Conservation (phyloP, 2,888 invertebrate species). For the Tortricodes alternella region DNA sequence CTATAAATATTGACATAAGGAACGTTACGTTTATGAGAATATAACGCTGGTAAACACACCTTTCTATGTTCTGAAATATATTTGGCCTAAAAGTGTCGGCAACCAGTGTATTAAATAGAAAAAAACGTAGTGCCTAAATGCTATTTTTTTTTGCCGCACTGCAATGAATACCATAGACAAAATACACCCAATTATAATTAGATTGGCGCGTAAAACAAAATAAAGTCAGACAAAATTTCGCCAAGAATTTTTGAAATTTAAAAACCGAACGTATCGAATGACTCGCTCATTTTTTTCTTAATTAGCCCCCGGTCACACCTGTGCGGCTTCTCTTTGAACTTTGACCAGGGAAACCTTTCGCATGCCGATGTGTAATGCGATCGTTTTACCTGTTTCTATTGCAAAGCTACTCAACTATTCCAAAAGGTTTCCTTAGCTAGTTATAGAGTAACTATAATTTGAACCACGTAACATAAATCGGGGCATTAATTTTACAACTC, state of each 20-base stretch:
- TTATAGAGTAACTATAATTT: constrained; percentile 35
- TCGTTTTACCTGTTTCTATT: constrained; percentile 49
- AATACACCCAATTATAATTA: background rate
- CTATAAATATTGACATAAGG: constrained; percentile 41
- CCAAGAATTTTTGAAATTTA: constrained; percentile 6
- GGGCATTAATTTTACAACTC: constrained; percentile 77
- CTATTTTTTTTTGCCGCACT: background rate
- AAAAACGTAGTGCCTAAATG: too few relatives aligned
- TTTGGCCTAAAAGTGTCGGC: background rate
- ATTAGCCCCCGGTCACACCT: constrained; percentile 67
- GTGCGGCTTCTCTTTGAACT: constrained; percentile 69
- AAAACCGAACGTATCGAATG: constrained; percentile 45
- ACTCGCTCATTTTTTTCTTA: constrained; percentile 54
- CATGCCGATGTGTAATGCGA: constrained; percentile 65
- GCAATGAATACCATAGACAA: background rate
- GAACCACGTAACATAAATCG: constrained; percentile 68
- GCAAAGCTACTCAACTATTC: constrained; percentile 53
- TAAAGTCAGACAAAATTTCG: background rate
- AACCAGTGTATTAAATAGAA: too few relatives aligned
- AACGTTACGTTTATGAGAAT: constrained; percentile 40
- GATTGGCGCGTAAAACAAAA: background rate
- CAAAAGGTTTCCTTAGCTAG: constrained; percentile 54
- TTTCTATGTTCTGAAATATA: background rate
- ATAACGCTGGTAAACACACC: constrained; percentile 36
- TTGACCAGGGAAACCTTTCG: constrained; percentile 70